phyloP scores from a whole-genome alignment of 1,140 invertebrate species.

The Leptopilina boulardi region DNA sequence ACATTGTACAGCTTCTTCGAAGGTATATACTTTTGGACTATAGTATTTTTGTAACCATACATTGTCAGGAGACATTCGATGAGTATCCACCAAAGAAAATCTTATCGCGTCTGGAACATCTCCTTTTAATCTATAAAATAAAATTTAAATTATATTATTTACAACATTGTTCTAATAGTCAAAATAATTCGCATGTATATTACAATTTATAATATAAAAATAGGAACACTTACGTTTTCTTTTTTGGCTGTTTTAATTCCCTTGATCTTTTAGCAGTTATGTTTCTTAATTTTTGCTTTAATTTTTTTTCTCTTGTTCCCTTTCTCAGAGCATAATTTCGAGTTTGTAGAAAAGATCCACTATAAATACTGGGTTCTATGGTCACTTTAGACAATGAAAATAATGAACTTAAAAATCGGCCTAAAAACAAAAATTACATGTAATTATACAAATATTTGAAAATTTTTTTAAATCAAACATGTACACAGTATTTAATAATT shows the following conservation, averaged over 20 bases:
- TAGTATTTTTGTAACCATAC: constrained; percentile 81
- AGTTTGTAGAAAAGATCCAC: constrained; percentile 61
- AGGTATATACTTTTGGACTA: constrained; percentile 79
- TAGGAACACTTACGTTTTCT: constrained; percentile 61
- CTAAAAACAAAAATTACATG: constrained; percentile 28
- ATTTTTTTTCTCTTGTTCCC: constrained; percentile 85
- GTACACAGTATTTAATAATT: not conserved
- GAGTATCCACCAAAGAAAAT: not conserved
- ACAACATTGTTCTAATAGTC: not conserved
- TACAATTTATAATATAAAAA: not conserved
- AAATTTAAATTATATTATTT: not conserved
- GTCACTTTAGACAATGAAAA: not conserved
- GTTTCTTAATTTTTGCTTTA: constrained; percentile 80
- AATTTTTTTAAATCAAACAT: not conserved
- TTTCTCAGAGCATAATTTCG: constrained; percentile 83
- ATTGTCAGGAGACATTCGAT: constrained; percentile 78
- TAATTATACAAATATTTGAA: not conserved
- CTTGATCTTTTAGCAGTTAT: constrained; percentile 80
- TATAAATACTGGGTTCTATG: not conserved
- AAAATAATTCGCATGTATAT: not conserved
- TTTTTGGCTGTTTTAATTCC: constrained; percentile 79
- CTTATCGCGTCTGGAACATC: not conserved
- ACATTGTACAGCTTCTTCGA: constrained; percentile 83
- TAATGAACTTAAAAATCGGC: not conserved
- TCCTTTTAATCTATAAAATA: not conserved